A percentile compares a stretch with the other conserved stretches of the same genome.
Conservation (phyloP, 2,113 vertebrate genomes). For the Chaenogobius annularis region DNA sequence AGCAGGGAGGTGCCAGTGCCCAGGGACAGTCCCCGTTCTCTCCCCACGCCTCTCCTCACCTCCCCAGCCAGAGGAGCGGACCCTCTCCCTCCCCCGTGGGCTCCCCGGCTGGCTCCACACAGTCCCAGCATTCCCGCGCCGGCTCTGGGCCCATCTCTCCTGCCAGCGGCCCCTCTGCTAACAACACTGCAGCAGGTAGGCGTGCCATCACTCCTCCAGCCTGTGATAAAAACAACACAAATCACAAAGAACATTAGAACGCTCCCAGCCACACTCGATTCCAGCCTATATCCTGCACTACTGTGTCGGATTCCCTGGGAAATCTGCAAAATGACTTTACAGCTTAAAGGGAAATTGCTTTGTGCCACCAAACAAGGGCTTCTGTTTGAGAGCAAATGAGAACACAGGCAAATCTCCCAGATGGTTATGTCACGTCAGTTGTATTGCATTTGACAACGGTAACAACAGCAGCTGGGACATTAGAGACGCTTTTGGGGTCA, state of each 20-base stretch:
- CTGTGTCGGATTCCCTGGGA: slow-evolving; percentile 45
- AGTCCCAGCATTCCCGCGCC: slow-evolving; percentile 80
- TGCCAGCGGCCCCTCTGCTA: slow-evolving; percentile 74
- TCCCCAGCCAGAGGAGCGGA: slow-evolving; percentile 87
- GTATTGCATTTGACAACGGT: slow-evolving; percentile 21
- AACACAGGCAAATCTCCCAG: slow-evolving; percentile 24
- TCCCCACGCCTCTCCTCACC: slow-evolving; percentile 91
- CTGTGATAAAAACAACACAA: slow-evolving; percentile 29
- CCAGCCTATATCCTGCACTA: slow-evolving; percentile 23
- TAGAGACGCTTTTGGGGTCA: slow-evolving; percentile 9
- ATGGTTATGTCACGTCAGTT: slow-evolving; percentile 24
- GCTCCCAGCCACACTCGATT: slow-evolving; percentile 10
- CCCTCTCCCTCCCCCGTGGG: slow-evolving; percentile 92
- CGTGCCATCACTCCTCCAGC: slow-evolving; percentile 7
- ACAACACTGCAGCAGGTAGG: slow-evolving; percentile 79
- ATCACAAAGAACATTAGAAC: slow-evolving; percentile 32
- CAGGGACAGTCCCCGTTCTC: slow-evolving; percentile 94
- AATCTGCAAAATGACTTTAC: slow-evolving; percentile 47
- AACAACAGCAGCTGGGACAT: slow-evolving; percentile 31
- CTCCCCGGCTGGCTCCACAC: slow-evolving; percentile 91
- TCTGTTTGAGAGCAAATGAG: slow-evolving; percentile 42
- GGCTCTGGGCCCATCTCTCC: slow-evolving; percentile 94
- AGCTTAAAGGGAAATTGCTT: slow-evolving; percentile 56
- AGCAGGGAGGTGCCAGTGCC: slow-evolving; percentile 80
- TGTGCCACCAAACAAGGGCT: slow-evolving; percentile 40